Conservation (phyloP, 2,113 vertebrate species). For the Otolemur garnettii region DNA sequence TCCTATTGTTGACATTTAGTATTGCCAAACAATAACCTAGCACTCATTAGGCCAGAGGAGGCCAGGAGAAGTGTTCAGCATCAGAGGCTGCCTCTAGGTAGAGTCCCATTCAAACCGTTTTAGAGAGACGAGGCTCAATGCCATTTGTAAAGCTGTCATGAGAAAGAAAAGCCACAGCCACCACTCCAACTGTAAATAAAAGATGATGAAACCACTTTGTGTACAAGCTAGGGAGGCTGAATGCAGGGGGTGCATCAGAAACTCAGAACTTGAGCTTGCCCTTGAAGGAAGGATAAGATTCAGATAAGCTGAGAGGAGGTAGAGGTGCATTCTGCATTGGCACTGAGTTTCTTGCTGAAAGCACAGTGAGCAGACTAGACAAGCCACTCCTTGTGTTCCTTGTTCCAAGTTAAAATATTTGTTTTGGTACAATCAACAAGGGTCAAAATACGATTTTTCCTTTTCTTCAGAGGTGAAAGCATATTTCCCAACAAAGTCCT, state of each 20-base stretch:
- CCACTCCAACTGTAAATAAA: not conserved
- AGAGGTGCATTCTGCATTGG: not conserved
- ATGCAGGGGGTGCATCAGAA: accelerated
- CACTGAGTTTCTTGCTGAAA: not conserved
- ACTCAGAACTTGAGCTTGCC: not conserved
- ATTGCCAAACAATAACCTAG: constrained; percentile 61
- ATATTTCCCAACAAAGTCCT: not conserved
- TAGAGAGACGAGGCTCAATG: not conserved
- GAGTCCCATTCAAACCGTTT: constrained; percentile 44
- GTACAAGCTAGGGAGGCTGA: not conserved
- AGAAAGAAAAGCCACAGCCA: constrained; percentile 50
- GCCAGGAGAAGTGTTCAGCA: not conserved
- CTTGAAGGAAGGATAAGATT: not conserved
- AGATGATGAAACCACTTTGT: not conserved
- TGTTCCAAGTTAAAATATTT: constrained; percentile 5
- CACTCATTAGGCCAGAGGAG: constrained; percentile 70
- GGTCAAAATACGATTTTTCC: not conserved
- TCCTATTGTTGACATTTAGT: constrained; percentile 74
- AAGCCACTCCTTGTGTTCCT: not conserved
- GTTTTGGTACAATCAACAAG: not conserved
- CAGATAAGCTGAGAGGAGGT: not conserved
- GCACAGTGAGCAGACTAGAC: not conserved
- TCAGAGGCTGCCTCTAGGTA: constrained; percentile 48
- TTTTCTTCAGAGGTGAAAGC: not conserved
- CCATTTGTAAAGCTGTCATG: constrained; percentile 60